phyloP scores from a whole-genome alignment of 2,797 vertebrate species.

The Gambelia wislizenii region DNA sequence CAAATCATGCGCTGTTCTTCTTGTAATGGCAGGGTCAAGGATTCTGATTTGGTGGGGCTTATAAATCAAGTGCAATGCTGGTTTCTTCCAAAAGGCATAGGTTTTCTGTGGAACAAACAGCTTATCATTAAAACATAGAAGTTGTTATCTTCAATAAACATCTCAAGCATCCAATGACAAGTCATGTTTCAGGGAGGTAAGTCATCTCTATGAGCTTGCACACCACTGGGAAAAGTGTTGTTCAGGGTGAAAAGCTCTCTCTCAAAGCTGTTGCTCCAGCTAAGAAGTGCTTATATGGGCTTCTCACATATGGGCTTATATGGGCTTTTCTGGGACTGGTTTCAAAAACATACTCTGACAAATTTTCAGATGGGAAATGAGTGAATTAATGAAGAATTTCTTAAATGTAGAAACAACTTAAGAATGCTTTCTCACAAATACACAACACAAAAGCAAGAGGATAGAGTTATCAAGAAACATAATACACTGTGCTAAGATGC shows the following conservation, averaged over 20 bases:
- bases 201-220: neutral
- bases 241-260: neutral
- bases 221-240: too few species aligned
- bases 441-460: neutral
- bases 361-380: neutral
- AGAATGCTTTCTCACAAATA: neutral
- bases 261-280: neutral
- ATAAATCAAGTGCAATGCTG: slow-evolving; percentile 81
- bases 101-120: slow-evolving; percentile 67
- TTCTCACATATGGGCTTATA: neutral
- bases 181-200: neutral
- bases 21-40: slow-evolving; percentile 81
- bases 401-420: neutral
- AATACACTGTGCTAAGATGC: neutral
- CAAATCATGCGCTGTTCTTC: slow-evolving; percentile 78
- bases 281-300: neutral
- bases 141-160: slow-evolving; percentile 26
- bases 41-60: slow-evolving; percentile 81
- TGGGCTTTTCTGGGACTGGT: neutral
- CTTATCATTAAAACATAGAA: neutral
- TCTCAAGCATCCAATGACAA: neutral
- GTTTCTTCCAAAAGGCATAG: slow-evolving; percentile 84
- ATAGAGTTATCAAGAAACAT: neutral
- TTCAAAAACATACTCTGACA: neutral
- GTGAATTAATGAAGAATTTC: neutral